Evolutionary conservation across 2,113 vertebrate genomes (phyloP).

Genomic region (Calonectris borealis): DNA sequence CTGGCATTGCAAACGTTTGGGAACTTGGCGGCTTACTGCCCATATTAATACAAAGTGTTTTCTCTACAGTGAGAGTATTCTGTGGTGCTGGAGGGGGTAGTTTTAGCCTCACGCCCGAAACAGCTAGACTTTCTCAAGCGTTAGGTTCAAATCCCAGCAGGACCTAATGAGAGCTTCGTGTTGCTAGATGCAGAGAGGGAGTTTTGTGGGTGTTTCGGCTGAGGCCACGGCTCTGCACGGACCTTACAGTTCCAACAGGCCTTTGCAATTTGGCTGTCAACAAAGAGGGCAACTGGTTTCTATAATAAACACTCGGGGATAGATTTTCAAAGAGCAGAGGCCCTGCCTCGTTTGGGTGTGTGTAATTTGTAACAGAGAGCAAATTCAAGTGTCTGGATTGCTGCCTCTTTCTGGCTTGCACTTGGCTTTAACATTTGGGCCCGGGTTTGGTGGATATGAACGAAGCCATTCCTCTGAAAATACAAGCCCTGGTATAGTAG

Average conservation of each 20-base stretch:
- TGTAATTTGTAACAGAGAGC: conserved; percentile 7
- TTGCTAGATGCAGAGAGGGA: background rate
- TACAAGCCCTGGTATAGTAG: fast-evolving
- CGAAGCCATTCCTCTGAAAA: background rate
- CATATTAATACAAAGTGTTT: background rate
- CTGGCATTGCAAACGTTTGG: background rate
- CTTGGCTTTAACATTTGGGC: background rate
- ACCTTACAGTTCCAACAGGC: background rate
- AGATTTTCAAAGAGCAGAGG: conserved; percentile 47
- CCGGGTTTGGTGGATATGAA: background rate
- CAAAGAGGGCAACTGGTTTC: conserved; percentile 32
- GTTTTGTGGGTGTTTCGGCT: background rate
- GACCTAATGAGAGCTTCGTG: background rate
- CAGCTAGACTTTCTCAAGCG: background rate
- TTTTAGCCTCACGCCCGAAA: background rate
- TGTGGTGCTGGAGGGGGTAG: background rate
- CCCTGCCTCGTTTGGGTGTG: background rate
- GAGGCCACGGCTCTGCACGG: background rate
- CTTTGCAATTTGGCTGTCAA: conserved; percentile 44
- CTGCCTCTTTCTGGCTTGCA: background rate
- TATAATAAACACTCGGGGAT: conserved; percentile 16
- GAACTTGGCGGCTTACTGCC: background rate
- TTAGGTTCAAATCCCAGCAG: conserved; percentile 3
- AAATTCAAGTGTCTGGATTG: background rate
- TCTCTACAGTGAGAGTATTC: background rate